Conservation (phyloP, 2,888 invertebrate genomes). For the Microctonus hyperodae region DNA sequence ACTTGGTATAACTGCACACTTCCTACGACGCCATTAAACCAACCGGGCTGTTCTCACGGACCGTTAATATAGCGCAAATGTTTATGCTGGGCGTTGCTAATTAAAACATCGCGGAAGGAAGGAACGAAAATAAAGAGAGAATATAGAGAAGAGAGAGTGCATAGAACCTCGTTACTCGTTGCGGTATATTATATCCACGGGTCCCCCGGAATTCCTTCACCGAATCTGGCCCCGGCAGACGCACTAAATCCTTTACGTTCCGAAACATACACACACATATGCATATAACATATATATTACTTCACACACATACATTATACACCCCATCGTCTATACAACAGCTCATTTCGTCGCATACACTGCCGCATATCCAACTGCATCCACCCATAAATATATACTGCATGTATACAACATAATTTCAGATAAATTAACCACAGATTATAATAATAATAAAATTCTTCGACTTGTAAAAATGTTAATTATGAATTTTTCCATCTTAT, state of each 20-base stretch:
- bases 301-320: no score
- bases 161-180: constrained; percentile 6
- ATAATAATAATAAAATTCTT: constrained; percentile 20
- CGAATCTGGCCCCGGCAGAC: constrained; percentile 34
- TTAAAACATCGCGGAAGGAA: constrained; percentile 44
- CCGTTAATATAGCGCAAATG: constrained; percentile 48
- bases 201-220: constrained; percentile 34
- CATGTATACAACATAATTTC: no score
- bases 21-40: constrained; percentile 49
- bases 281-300: no score
- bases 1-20: constrained; percentile 47
- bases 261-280: not conserved
- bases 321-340: not conserved
- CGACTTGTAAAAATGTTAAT: not conserved
- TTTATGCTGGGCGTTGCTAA: constrained; percentile 47
- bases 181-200: constrained; percentile 35
- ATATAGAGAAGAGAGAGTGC: constrained; percentile 14
- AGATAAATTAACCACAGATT: no score
- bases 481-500: not conserved
- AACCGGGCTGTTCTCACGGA: constrained; percentile 52
- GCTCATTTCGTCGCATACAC: constrained; percentile 3
- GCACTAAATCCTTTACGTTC: constrained; percentile 30
- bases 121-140: constrained; percentile 32
- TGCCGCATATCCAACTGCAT: no score
- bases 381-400: no score